Evolutionary conservation across 1,140 invertebrate species (phyloP), one percentile per base, ranked within the genome.

Genomic region (Sarcophaga peregrina): DNA sequence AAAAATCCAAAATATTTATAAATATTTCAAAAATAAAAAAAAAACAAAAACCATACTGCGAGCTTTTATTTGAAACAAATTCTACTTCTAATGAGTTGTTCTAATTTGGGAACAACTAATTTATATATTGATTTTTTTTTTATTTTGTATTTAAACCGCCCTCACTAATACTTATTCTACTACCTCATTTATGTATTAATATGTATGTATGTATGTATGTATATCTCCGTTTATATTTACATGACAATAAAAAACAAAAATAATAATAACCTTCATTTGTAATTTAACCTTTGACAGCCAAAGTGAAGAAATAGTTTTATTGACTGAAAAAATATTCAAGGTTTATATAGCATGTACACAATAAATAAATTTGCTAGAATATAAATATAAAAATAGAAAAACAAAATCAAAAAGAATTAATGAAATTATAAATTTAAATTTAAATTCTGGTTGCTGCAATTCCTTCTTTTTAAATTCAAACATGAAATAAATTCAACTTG

Each of bases 201-300:
- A 37, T 37, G 25, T 37, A 37, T 37, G 25, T 37, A 37, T 37
- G 4, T 37, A 37, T 37, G 25, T 37, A 37, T 37, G 25, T 37
- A 37, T 37, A 37, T 37, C 25, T 37, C 4, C 25, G 25, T 37
- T 37, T 37, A 37, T 37, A 37, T 37, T 68, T 20, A n/a, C 62
- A 68, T 68, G 15, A 13, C 54, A n/a, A 68, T 20, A 68, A 20
- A 68, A 52, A 9, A 68, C 5, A 68, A 68, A 1, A 68, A 37
- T 9, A 62, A 62, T 62, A 62, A 20, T 10, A 68, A 68, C 62
- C 62, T 68, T 68, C 62, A 68, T 9, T 68, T 68, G 62, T 68
- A 68, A 68, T 68, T 68, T 68, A 68, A 68, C 62, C 62, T 68
- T 20, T 68, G 17, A 68, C n/a, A n/a, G 20, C 5, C 20, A 68